Evolutionary conservation across 1,140 invertebrate species (phyloP), one percentile per base, ranked within the genome.

Genomic region (Daktulosphaira vitifoliae): DNA sequence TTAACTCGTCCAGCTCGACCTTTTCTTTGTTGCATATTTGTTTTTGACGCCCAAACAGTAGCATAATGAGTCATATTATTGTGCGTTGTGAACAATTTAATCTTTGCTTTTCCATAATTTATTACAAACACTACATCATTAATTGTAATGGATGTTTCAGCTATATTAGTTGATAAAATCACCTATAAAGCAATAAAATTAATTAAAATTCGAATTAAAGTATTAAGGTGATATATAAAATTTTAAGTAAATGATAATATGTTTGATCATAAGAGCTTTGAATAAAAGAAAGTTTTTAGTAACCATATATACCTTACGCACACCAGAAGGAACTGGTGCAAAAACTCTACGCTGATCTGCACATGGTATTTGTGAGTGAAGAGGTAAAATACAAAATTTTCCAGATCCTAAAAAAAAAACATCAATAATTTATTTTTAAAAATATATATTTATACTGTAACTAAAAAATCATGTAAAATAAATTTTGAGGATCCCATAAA

Each of bases 111-210:
- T 73, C 93, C 94, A 38, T 87, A 88, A 75, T 98, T 93, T 70
- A 98, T 89, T 1, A 98, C 94, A 75, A 88, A 96, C 2, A 97
- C 93, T 7, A 98, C 88, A 74, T 98, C 94, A 73, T 98, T 89
- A 68, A 98, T 98, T 5, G 94, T 97, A 52, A 97, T 93, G 7
- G 92, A 93, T 0, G 90, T 92, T 78, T 96, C 92, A 0, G 91
- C 91, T 70, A 96, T 92, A 72, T 94, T 94, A 0, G 92, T 95
- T 2, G 91, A 85, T 13, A 95, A 72, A 70, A 96, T 94, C 42
- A 94, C 83, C 80, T 86, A 33, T 53, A 66, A 18, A 64, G n/a
- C 39, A 8, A 65, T 22, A 42, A 29, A 2, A 62, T n/a, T n/a
- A n/a, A n/a, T n/a, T n/a, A n/a, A n/a, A n/a, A n/a, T n/a, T n/a